Base-by-base conservation (phyloP, 2,888 invertebrate species). In the Oligia strigilis region DNA sequence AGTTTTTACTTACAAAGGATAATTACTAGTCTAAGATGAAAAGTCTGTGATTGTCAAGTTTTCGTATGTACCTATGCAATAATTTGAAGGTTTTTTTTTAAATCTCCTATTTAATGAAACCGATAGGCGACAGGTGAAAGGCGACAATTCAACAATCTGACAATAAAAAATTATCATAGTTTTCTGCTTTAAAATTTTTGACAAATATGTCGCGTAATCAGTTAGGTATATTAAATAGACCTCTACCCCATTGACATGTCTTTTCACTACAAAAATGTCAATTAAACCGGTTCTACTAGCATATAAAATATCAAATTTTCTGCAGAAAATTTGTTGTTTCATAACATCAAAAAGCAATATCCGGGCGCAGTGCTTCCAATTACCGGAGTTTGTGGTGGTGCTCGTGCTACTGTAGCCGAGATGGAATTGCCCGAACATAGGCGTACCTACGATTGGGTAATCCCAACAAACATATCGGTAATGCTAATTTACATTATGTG, bases 381-480 rank as follows among this genome's bases (percentile, higher is more conserved):
- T 94, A 93, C 92, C 91, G 91, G 91, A 89, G 92, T 90, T 91
- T 94, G 94, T 90, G 94, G 94, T 93, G 84, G 88, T 87, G 92
- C 89, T 91, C 92, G 89, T 74, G 85, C 89, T 89, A 88, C 87
- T 87, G 89, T 81, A 86, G 91, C 89, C 88, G 87, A 91, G 93
- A 93, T 93, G 91, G 92, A 91, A 93, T 93, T 92, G 91, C 88
- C 73, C 52, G 71, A 84, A 87, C 80, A 83, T 72, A 72, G 82
- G 71, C 70, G 66, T 73, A 80, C 70, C 79, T 80, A 87, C 72
- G 52, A 85, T 81, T 77, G 73, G 70, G 65, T 40, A 43, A 72
- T 65, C 40, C n/a, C 9, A 81, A 75, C 89, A 75, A 77, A 88
- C 82, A 75, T 80, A 81, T 76, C n/a, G 75, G 75, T 89, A 81